phyloP scores from a whole-genome alignment of 2,888 invertebrate species.

The Tenodera sinensis region DNA sequence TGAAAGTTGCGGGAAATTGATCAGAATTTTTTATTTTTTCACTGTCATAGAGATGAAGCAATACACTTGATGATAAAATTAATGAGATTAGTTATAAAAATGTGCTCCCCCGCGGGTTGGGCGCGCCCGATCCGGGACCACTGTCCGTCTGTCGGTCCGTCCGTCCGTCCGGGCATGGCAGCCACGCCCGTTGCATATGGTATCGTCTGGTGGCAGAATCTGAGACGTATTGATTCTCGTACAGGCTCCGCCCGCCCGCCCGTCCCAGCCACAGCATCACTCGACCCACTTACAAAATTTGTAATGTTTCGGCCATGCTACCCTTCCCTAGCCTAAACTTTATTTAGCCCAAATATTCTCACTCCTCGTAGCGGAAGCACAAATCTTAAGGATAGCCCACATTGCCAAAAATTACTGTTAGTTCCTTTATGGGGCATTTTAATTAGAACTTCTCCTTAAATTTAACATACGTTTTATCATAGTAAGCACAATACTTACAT shows the following conservation, averaged over 20 bases:
- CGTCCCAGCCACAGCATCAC: not conserved
- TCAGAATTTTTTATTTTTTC: too few species aligned
- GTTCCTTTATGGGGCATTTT: too few species aligned
- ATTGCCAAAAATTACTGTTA: too few species aligned
- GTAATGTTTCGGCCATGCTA: not conserved
- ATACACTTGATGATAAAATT: too few species aligned
- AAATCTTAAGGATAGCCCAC: too few species aligned
- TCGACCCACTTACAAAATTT: not conserved
- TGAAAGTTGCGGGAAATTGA: too few species aligned
- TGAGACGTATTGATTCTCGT: slow-evolving; percentile 9
- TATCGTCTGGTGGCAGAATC: slow-evolving; percentile 15
- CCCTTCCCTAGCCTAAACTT: not conserved
- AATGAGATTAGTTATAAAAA: too few species aligned
- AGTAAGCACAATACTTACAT: too few species aligned
- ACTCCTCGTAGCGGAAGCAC: too few species aligned
- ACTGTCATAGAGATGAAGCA: too few species aligned
- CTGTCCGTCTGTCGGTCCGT: not conserved
- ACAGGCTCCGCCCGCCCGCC: not conserved
- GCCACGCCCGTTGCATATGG: slow-evolving; percentile 26
- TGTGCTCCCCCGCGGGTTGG: not conserved
- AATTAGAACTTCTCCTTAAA: too few species aligned
- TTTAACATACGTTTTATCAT: too few species aligned
- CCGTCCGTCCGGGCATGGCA: not conserved
- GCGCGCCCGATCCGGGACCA: not conserved
- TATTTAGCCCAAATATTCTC: not conserved